Evolutionary conservation across 2,888 invertebrate genomes (phyloP).

Genomic region (Chaitophorus viminalis): DNA sequence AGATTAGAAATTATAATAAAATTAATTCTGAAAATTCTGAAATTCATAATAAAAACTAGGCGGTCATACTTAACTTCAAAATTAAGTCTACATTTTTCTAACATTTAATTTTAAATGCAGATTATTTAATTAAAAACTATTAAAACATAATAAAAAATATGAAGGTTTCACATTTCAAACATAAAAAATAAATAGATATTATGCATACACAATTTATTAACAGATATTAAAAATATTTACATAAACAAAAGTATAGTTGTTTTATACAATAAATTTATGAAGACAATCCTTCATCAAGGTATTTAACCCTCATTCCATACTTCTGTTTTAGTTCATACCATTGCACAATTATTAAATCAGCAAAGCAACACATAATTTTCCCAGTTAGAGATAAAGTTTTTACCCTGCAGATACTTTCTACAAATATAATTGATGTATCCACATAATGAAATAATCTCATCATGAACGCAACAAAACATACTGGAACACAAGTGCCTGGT

Average conservation of each 20-base stretch:
- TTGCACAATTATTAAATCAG: conserved; percentile 90
- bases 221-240: not conserved
- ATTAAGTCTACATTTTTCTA: too few relatives aligned
- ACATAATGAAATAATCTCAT: conserved; percentile 76
- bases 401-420: conserved; percentile 96
- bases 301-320: conserved; percentile 45
- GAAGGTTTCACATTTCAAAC: too few relatives aligned
- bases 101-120: too few relatives aligned
- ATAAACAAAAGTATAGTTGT: not conserved
- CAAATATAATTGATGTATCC: conserved; percentile 82
- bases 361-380: conserved; percentile 83
- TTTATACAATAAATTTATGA: conserved; percentile 1
- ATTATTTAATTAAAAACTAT: too few relatives aligned
- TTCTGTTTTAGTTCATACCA: conserved; percentile 79
- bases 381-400: conserved; percentile 89
- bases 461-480: conserved; percentile 82
- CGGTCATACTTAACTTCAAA: too few relatives aligned
- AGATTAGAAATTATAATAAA: too few relatives aligned
- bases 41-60: too few relatives aligned
- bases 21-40: too few relatives aligned
- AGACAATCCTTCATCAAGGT: conserved; percentile 36
- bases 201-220: not conserved
- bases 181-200: not conserved
- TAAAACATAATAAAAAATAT: too few relatives aligned
- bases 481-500: conserved; percentile 95